These are phyloP conservation scores for Chaenodraco wilsoni DNA, from an alignment of 2,797 vertebrate species.

Conservation along the genomic window DNA sequence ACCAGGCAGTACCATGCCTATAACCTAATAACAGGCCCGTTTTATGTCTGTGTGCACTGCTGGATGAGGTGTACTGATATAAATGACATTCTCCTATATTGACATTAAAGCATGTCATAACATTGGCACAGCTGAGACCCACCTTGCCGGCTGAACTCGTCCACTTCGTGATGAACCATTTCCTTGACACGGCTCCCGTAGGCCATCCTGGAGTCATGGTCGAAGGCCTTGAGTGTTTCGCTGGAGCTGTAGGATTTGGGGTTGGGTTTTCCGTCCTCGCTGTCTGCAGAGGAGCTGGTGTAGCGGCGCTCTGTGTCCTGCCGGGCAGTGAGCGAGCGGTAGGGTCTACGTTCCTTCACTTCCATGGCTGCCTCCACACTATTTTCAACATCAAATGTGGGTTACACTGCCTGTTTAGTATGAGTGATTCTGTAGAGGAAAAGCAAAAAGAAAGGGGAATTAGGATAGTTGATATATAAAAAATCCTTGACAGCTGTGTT, in stretches of 20 bases:
- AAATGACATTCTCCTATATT: not conserved
- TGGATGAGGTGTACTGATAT: constrained; percentile 8
- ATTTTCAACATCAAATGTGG: constrained; percentile 84
- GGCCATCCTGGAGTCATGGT: constrained; percentile 93
- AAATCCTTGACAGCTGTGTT: constrained; percentile 3
- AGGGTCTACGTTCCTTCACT: constrained; percentile 96
- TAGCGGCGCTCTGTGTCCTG: constrained; percentile 94
- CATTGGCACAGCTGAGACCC: constrained; percentile 30
- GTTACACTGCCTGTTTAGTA: constrained; percentile 63
- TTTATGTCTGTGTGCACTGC: constrained; percentile 42
- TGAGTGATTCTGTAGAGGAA: constrained; percentile 70
- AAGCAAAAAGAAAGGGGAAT: not conserved
- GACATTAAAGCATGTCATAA: constrained; percentile 1
- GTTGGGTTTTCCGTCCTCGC: constrained; percentile 92
- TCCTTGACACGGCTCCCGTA: constrained; percentile 93
- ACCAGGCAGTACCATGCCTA: constrained; percentile 30
- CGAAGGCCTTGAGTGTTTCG: constrained; percentile 97
- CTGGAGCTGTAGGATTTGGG: constrained; percentile 99
- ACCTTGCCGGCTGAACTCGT: constrained; percentile 95
- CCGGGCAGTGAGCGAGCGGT: constrained; percentile 94
- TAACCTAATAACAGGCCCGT: constrained; percentile 44
- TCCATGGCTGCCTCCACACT: constrained; percentile 90
- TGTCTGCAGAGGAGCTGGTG: constrained; percentile 95
- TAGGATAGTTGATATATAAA: not conserved
- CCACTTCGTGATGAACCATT: constrained; percentile 94